Conservation (phyloP, 2,888 invertebrate genomes). For the Desoria tigrina region DNA sequence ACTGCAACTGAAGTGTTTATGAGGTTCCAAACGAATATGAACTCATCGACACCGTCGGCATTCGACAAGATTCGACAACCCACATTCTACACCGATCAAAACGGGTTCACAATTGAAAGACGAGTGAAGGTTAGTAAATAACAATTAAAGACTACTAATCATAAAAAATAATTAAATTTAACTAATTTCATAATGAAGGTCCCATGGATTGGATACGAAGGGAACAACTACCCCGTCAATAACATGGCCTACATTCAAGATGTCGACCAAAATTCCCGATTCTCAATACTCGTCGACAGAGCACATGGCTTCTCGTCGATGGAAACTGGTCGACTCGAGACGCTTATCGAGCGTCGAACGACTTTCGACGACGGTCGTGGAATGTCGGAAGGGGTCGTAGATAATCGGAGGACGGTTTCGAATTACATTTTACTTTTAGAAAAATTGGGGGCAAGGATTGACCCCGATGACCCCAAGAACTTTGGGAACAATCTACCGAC, state of each 20-base stretch:
- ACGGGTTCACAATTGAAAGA: constrained; percentile 88
- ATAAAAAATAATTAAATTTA: no score
- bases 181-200: no score
- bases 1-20: constrained; percentile 74
- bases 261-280: constrained; percentile 59
- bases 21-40: constrained; percentile 82
- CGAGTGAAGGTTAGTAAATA: no score
- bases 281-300: constrained; percentile 63
- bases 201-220: constrained; percentile 80
- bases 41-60: constrained; percentile 65
- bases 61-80: constrained; percentile 57
- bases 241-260: constrained; percentile 87
- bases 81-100: constrained; percentile 85
- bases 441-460: constrained; percentile 55
- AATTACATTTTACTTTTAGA: constrained; percentile 86
- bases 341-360: constrained; percentile 91
- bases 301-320: constrained; percentile 68
- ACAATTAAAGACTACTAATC: no score
- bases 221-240: constrained; percentile 95
- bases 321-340: constrained; percentile 85
- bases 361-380: constrained; percentile 94
- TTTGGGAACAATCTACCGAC: constrained; percentile 62
- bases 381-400: constrained; percentile 91
- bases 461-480: constrained; percentile 54
- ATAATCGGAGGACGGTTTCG: constrained; percentile 79